Base-by-base conservation (phyloP, 2,113 vertebrate species). In the Lamprologus speciosus region DNA sequence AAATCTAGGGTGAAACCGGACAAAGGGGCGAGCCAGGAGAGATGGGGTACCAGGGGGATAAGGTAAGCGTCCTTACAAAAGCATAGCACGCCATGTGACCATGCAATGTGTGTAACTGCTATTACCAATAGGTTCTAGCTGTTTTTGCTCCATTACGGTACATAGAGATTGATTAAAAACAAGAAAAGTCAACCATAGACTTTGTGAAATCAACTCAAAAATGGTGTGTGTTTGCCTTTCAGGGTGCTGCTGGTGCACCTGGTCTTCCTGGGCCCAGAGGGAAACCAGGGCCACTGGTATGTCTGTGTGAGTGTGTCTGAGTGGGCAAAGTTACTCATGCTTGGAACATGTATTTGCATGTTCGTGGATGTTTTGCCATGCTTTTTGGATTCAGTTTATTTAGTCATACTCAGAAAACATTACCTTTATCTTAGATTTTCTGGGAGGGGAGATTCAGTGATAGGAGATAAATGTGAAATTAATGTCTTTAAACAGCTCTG, bases 41-140 rank as follows among this genome's bases (percentile, higher is more conserved):
- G 63, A 92, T 85, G 31, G 99, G 99, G 4, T 98, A 97, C 95
- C 97, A 97, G 81, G 99, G 99, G 85, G 99, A 99, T 93, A 99
- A 99, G 98, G 99, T 99, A 96, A 83, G 87, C 47, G 4, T 51
- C 9, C 65, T 37, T 47, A 86, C 63, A 75, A 45, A 7, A 73
- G 21, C 28, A 55, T 21, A 33, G n/a, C 35, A 33, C 1, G 2
- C 73, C 16, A 51, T 78, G 23, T 78, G 26, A 78, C 26, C 45
- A 0, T 78, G 17, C 45, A 78, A 19, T 33, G 5, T 51, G 45
- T 78, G 26, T 19, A 50, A 51, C 26, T 33, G 73, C 26, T 33
- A 6, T 13, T 78, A 33, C 2, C 16, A 31, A 31, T 28, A 33
- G 17, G 7, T 19, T 51, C 45, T 9, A n/a, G 0, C 45, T 78